phyloP scores from a whole-genome alignment of 2,888 invertebrate genomes.

The Elgonia sp. region DNA sequence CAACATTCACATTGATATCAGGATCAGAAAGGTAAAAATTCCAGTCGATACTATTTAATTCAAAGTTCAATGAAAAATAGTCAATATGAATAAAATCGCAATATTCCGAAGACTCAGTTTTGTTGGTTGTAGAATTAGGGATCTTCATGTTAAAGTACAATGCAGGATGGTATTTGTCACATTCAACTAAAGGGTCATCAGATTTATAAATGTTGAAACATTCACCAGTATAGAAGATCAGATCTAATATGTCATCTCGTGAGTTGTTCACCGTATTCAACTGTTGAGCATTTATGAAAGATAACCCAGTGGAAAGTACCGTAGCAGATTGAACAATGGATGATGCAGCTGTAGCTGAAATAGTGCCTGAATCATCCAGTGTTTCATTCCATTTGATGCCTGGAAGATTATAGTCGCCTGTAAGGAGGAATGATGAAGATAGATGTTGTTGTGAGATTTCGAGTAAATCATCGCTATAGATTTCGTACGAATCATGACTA shows the following conservation, averaged over 20 bases:
- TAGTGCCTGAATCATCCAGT: neutral
- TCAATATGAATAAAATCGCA: neutral
- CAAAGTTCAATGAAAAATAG: neutral
- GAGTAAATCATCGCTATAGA: neutral
- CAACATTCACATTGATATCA: neutral
- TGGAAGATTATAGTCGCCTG: slow-evolving; percentile 15
- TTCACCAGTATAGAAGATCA: neutral
- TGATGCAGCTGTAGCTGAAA: neutral
- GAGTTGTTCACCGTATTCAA: neutral
- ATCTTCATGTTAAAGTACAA: neutral
- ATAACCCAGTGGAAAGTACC: neutral
- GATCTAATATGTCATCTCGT: neutral
- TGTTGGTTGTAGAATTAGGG: neutral
- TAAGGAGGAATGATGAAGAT: neutral
- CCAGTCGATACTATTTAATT: neutral
- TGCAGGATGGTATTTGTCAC: neutral
- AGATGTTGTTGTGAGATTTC: neutral
- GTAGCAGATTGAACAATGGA: neutral
- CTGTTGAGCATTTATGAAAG: neutral
- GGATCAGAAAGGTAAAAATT: neutral
- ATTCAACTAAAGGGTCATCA: neutral
- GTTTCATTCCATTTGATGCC: slow-evolving; percentile 12
- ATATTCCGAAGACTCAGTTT: neutral
- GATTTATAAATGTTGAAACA: neutral
- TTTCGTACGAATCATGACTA: neutral